These are phyloP conservation scores for Sminthurinus signatus DNA, from an alignment of 1,140 invertebrate species.

Conservation along the genomic window DNA sequence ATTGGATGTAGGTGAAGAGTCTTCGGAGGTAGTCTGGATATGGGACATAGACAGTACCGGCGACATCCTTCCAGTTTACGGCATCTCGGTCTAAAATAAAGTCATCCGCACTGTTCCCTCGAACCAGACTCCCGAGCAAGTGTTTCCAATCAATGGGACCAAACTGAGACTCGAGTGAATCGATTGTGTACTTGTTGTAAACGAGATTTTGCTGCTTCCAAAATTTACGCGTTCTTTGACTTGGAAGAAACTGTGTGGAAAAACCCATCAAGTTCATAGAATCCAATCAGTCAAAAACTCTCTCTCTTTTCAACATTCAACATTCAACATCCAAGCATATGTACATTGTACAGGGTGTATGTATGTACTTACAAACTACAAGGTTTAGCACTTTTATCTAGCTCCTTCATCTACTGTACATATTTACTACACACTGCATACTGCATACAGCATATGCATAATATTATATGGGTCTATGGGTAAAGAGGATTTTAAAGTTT, in stretches of 20 bases:
- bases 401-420: too few relatives aligned
- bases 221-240: constrained; percentile 35
- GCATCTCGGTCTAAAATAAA: neutral
- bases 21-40: constrained; percentile 36
- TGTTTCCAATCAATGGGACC: constrained; percentile 32
- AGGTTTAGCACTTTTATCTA: too few relatives aligned
- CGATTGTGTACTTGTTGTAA: constrained; percentile 31
- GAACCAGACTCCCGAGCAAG: constrained; percentile 12
- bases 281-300: too few relatives aligned
- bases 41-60: constrained; percentile 28
- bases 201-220: constrained; percentile 37
- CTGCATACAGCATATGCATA: too few relatives aligned
- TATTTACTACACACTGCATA: too few relatives aligned
- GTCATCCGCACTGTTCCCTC: neutral
- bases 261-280: too few relatives aligned
- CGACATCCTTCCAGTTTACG: constrained; percentile 26
- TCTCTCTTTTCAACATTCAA: too few relatives aligned
- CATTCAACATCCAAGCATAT: too few relatives aligned
- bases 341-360: too few relatives aligned
- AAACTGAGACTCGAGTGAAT: constrained; percentile 27
- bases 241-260: constrained; percentile 36
- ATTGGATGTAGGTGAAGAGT: constrained; percentile 32
- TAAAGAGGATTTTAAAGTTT: too few relatives aligned
- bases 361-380: too few relatives aligned
- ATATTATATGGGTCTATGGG: too few relatives aligned